phyloP scores from a whole-genome alignment of 1,140 invertebrate species.

The Brachionus koreanus region DNA sequence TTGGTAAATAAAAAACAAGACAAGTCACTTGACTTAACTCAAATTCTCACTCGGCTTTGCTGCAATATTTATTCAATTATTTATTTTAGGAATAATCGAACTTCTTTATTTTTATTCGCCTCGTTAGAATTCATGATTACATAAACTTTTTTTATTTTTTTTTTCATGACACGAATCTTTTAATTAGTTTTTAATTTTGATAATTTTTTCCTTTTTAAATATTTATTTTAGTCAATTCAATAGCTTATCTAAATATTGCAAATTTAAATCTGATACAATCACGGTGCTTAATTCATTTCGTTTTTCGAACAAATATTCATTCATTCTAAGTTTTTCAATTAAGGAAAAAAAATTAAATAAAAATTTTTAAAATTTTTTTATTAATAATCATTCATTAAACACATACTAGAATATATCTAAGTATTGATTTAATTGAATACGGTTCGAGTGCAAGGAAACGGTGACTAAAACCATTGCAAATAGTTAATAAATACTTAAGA shows the following conservation, averaged over 20 bases:
- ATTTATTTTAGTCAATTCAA: constrained; percentile 5
- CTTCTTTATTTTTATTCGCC: constrained; percentile 13
- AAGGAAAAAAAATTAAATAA: neutral
- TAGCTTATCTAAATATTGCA: neutral
- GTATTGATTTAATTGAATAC: neutral
- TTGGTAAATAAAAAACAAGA: neutral
- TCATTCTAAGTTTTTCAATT: neutral
- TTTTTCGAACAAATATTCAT: neutral
- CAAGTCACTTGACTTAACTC: neutral
- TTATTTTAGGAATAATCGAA: neutral
- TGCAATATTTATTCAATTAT: neutral
- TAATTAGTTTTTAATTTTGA: neutral
- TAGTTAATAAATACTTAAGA: neutral
- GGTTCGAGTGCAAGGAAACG: neutral
- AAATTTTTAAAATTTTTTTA: neutral
- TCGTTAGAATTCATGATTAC: neutral
- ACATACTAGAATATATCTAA: neutral
- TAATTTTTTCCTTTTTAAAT: neutral
- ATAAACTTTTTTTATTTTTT: neutral
- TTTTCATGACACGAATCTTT: neutral
- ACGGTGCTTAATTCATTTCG: neutral
- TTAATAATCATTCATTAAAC: neutral
- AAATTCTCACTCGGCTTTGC: neutral
- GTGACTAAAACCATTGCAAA: neutral
- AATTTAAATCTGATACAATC: neutral